These are phyloP conservation scores for Pemphigus obesinymphae DNA, from an alignment of 1,140 invertebrate genomes.

Conservation along the genomic window DNA sequence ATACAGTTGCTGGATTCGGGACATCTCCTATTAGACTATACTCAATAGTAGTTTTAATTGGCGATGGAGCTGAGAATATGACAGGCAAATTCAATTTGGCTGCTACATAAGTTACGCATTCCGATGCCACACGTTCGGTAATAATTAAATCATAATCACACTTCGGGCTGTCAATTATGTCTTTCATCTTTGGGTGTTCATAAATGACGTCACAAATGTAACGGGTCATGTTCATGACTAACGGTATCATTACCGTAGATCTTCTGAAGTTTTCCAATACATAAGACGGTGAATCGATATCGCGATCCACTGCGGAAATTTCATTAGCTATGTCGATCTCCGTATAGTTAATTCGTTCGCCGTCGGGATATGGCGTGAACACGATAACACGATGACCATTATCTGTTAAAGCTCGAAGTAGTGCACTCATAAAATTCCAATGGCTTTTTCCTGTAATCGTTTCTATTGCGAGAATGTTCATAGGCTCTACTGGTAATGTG, in stretches of 20 bases:
- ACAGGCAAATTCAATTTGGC: not conserved
- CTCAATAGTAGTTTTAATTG: not conserved
- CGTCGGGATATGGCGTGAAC: constrained; percentile 1
- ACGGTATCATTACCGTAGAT: not conserved
- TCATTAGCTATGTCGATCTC: not conserved
- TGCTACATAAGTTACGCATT: not conserved
- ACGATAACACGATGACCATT: constrained; percentile 4
- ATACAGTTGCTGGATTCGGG: not conserved
- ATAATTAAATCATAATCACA: not conserved
- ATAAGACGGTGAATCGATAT: not conserved
- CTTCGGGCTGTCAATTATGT: not conserved
- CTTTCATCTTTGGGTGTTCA: not conserved
- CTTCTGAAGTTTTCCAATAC: not conserved
- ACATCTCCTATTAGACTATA: not conserved
- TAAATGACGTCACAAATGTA: not conserved
- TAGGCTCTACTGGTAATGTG: not conserved
- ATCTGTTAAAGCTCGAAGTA: not conserved
- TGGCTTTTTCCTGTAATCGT: not conserved
- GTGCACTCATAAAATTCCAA: constrained; percentile 19
- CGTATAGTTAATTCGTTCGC: constrained; percentile 4
- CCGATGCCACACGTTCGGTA: not conserved
- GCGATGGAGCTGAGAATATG: not conserved
- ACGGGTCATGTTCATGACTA: not conserved
- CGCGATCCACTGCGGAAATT: not conserved
- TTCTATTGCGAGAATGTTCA: not conserved